Evolutionary conservation across 2,113 vertebrate species (phyloP).

Genomic region (Myiozetetes cayanensis): DNA sequence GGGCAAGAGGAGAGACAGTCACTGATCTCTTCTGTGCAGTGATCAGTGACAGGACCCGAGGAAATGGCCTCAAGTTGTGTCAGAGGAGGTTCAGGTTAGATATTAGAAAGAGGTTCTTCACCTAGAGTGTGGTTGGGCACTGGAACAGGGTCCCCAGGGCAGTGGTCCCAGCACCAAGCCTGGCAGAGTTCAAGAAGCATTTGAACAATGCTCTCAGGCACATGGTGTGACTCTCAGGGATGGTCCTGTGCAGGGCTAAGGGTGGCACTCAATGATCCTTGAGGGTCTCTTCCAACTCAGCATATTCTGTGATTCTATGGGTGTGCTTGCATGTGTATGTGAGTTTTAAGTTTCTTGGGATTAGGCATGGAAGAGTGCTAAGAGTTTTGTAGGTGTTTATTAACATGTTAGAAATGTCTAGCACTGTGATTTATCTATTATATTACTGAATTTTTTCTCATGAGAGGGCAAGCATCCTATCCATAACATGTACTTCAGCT

Average conservation of each 20-base stretch:
- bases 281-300: neutral
- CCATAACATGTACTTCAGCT: neutral
- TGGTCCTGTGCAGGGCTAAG: neutral
- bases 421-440: neutral
- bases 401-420: neutral
- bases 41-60: neutral
- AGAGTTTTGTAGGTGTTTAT: neutral
- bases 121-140: neutral
- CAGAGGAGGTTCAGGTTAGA: neutral
- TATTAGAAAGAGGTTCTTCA: neutral
- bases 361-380: neutral
- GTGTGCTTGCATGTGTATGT: fast-evolving
- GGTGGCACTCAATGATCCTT: neutral
- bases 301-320: neutral
- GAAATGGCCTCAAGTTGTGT: neutral
- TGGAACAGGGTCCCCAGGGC: neutral
- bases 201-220: neutral
- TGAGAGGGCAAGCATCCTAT: neutral
- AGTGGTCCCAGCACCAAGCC: neutral
- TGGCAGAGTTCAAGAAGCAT: neutral
- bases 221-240: neutral
- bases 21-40: neutral
- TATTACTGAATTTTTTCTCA: neutral
- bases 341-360: neutral
- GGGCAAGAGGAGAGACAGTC: neutral